These are phyloP conservation scores for Spinibarbus caldwelli DNA, from an alignment of 2,797 vertebrate genomes.

Conservation along the genomic window DNA sequence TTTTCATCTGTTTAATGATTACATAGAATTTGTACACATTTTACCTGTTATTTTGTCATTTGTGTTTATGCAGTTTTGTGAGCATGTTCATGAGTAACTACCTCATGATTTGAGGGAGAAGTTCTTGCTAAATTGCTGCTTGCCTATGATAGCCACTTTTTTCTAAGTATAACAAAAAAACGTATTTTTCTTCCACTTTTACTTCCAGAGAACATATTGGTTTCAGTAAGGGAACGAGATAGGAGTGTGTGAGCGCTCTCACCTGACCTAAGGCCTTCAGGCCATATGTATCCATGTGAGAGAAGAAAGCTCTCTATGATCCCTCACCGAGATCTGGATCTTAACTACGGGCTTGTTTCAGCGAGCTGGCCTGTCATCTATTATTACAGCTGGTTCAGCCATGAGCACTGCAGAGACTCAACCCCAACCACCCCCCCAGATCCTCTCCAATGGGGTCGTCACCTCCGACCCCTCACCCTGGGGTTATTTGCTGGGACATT, in stretches of 20 bases:
- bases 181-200: not conserved
- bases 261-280: conserved; percentile 31
- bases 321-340: conserved; percentile 33
- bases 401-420: conserved; percentile 71
- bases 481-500: conserved; percentile 77
- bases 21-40: not conserved
- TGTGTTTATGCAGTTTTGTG: not conserved
- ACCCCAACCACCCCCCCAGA: conserved; percentile 61
- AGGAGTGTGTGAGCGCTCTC: not conserved
- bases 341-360: conserved; percentile 75
- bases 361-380: conserved; percentile 61
- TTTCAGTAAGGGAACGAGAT: not conserved
- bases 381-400: conserved; percentile 84
- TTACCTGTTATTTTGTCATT: not conserved
- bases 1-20: not conserved
- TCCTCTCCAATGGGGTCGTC: conserved; percentile 71
- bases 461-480: conserved; percentile 73
- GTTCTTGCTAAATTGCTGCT: not conserved
- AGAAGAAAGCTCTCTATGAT: conserved; percentile 53
- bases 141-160: not conserved
- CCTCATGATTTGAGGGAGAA: not conserved
- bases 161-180: not conserved
- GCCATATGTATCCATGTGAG: conserved; percentile 41
- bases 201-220: not conserved
- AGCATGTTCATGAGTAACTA: not conserved